Base-by-base conservation (phyloP, 1,140 invertebrate genomes). In the Phymorhynchus buccinoides region DNA sequence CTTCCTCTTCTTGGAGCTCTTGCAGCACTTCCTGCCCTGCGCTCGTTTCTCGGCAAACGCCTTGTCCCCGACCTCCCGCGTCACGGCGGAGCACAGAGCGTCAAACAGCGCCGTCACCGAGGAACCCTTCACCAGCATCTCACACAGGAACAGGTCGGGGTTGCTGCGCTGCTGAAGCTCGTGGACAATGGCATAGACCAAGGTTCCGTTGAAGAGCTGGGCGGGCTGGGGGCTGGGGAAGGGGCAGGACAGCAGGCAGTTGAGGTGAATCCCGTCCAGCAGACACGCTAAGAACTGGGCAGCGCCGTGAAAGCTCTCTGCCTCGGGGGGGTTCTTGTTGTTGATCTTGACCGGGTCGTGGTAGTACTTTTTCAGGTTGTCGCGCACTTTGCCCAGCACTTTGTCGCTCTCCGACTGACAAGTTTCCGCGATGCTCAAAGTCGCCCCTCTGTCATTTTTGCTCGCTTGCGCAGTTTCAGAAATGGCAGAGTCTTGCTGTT, bases 211-310 rank as follows among this genome's bases (percentile, higher is more conserved):
- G 83, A 92, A 90, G 32, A 92, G 77, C 4, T 82, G 14, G 14
- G 88, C 85, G 32, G 88, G 87, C 27, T 87, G 75, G 1, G 88
- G 56, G 30, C 71, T 73, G 22, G 48, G 44, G 1, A 91, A 87
- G 0, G 92, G 92, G 30, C 39, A 80, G 9, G 77, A 78, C n/a
- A 93, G 86, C 18, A 93, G 66, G 62, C 90, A 88, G 84, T 93
- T 92, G 16, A 93, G 73, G 80, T 91, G 86, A 6, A 88, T 62
- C 0, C 71, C 66, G 37, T 88, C 87, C 1, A 88, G 80, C n/a
- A 92, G 71, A 68, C 89, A 91, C 27, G 89, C 42, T 68, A 93
- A 91, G 39, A 91, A 90, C 84, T 93, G 92, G 2, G 90, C 84
- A 83, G 90, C 90, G 14, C 83, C 89, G 86, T 93, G 92, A 48